Conservation (phyloP, 2,113 vertebrate genomes). For the Triplophysa siluroides region DNA sequence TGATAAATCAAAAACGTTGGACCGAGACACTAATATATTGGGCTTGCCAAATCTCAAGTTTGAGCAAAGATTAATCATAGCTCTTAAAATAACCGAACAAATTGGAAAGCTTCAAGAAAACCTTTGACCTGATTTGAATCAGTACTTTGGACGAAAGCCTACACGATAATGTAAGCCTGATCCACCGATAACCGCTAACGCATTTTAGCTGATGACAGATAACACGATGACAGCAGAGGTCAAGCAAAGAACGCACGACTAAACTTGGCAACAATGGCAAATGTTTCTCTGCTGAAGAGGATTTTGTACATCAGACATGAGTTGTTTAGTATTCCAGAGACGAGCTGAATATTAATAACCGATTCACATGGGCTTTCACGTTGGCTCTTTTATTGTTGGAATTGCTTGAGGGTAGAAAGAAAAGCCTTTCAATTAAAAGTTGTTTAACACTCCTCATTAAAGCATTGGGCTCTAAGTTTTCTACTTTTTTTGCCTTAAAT, state of each 20-base stretch:
- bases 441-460: slow-evolving; percentile 59
- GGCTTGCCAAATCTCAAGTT: background rate
- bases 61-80: slow-evolving; percentile 1
- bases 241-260: slow-evolving; percentile 3
- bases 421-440: slow-evolving; percentile 68
- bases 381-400: slow-evolving; percentile 53
- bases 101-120: background rate
- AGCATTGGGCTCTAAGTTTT: slow-evolving; percentile 18
- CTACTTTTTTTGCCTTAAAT: background rate
- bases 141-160: background rate
- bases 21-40: background rate
- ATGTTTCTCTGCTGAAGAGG: slow-evolving; percentile 11
- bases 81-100: background rate
- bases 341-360: slow-evolving; percentile 59
- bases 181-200: slow-evolving; percentile 3
- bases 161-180: background rate
- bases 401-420: slow-evolving; percentile 60
- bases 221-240: background rate
- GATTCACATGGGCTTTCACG: slow-evolving; percentile 49
- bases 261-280: background rate
- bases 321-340: slow-evolving; percentile 44
- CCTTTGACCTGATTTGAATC: background rate
- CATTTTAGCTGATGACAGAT: background rate
- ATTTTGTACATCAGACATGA: slow-evolving; percentile 30
- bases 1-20: slow-evolving; percentile 1